Conservation (phyloP, 2,888 invertebrate genomes). For the Andrena camellia region DNA sequence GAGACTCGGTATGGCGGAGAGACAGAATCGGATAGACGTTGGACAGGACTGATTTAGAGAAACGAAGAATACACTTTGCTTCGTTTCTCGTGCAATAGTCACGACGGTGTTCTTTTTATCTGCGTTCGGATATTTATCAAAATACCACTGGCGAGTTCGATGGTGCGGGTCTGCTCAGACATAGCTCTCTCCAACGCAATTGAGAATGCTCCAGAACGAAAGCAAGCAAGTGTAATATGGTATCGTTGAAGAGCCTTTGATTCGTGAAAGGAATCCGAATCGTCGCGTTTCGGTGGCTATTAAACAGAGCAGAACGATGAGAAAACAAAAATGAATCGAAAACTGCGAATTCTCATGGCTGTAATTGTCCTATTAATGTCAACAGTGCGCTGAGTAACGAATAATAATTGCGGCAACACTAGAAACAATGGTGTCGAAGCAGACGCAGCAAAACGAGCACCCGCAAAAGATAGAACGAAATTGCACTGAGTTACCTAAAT, state of each 20-base stretch:
- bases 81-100: background rate
- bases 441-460: constrained; percentile 48
- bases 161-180: background rate
- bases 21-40: too few species aligned
- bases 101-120: background rate
- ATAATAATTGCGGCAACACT: constrained; percentile 40
- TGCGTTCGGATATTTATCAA: constrained; percentile 1
- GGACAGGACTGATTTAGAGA: background rate
- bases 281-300: constrained; percentile 3
- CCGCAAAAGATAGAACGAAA: constrained; percentile 13
- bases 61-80: background rate
- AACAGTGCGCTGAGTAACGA: constrained; percentile 58
- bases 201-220: constrained; percentile 9
- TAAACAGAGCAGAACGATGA: constrained; percentile 25
- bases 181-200: constrained; percentile 2
- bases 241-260: background rate
- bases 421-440: constrained; percentile 40
- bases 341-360: constrained; percentile 49
- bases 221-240: background rate
- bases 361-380: constrained; percentile 56
- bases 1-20: too few species aligned
- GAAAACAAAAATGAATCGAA: constrained; percentile 12
- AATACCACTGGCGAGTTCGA: background rate
- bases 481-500: constrained; percentile 41
- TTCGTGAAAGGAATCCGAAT: background rate